These are phyloP conservation scores for Callopanchax toddi DNA, from an alignment of 2,113 vertebrate species.

Conservation along the genomic window DNA sequence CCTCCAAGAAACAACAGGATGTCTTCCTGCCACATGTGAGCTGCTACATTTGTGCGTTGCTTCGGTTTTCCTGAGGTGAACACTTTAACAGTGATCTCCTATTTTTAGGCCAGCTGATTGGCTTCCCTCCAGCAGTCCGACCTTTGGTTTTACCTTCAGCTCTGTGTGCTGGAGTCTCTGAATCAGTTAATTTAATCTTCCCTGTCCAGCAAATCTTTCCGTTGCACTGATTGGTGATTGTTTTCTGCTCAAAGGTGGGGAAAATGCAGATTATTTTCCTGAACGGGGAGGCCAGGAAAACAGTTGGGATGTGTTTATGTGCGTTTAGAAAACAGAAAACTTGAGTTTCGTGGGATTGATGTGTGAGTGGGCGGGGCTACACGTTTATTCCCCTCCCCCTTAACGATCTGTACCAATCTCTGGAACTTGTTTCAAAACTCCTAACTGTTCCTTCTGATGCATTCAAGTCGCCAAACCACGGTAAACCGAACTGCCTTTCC, in stretches of 20 bases:
- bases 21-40: constrained; percentile 49
- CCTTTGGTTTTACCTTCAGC: constrained; percentile 20
- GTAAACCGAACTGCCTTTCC: constrained; percentile 3
- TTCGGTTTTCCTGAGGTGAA: constrained; percentile 27
- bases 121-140: background rate
- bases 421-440: constrained; percentile 32
- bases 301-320: constrained; percentile 54
- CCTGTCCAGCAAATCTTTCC: background rate
- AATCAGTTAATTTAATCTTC: background rate
- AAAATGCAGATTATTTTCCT: constrained; percentile 11
- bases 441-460: constrained; percentile 23
- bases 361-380: constrained; percentile 36
- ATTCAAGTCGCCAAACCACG: constrained; percentile 41
- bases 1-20: constrained; percentile 61
- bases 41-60: background rate
- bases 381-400: constrained; percentile 42
- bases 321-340: constrained; percentile 51
- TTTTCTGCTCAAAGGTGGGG: background rate
- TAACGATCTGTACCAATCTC: constrained; percentile 32
- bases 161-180: background rate
- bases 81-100: constrained; percentile 29
- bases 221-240: background rate
- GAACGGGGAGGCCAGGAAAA: constrained; percentile 25
- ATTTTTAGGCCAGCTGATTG: constrained; percentile 27
- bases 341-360: constrained; percentile 32